These are phyloP conservation scores for Salvelinus alpinus DNA, from an alignment of 2,113 vertebrate species.

Conservation along the genomic window DNA sequence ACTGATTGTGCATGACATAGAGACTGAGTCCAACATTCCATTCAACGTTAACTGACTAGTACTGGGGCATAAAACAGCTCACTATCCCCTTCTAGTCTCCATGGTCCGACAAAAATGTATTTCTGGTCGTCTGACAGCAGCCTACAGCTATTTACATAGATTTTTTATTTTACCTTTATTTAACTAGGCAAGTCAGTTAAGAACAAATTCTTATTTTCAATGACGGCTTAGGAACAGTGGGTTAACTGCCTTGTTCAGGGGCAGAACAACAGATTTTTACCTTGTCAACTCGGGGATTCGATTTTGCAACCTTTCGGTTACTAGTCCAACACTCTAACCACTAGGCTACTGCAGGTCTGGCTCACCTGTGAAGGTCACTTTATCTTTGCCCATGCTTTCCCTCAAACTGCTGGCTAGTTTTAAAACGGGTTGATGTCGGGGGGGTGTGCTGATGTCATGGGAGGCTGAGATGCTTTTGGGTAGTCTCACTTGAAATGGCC, in stretches of 20 bases:
- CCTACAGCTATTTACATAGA: background rate
- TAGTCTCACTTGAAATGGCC: background rate
- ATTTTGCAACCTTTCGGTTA: too few species aligned
- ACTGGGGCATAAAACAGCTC: background rate
- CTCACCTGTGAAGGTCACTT: background rate
- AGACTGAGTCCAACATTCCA: background rate
- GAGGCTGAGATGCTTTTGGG: background rate
- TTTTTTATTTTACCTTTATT: too few species aligned
- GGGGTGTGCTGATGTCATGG: background rate
- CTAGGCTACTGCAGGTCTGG: background rate
- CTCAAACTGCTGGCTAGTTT: background rate
- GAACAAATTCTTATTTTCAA: too few species aligned
- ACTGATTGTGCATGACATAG: background rate
- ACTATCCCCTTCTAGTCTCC: background rate
- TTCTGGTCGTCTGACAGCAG: background rate
- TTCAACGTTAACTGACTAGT: background rate
- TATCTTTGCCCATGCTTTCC: constrained; percentile 2
- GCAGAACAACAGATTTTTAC: too few species aligned
- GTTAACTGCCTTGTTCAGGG: too few species aligned
- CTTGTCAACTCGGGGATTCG: too few species aligned
- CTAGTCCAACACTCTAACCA: too few species aligned
- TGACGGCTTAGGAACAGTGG: too few species aligned
- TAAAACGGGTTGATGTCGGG: background rate
- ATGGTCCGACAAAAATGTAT: background rate
- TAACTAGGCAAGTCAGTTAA: too few species aligned